Conservation (phyloP, 2,888 invertebrate genomes). For the Oxycera nigricornis region DNA sequence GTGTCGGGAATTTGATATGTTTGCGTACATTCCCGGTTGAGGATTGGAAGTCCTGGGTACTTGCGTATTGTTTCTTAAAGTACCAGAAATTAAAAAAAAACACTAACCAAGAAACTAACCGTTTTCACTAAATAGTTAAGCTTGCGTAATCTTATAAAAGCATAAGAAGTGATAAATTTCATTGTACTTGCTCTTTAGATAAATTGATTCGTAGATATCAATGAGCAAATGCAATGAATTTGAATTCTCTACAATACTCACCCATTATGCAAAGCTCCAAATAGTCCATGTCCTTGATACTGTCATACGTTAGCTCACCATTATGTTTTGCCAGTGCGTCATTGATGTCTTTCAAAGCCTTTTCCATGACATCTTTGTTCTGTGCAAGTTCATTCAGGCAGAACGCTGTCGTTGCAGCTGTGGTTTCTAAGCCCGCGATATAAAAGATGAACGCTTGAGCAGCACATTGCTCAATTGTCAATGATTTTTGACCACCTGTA, state of each 20-base stretch:
- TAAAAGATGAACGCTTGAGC: constrained; percentile 62
- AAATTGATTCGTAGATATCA: no score
- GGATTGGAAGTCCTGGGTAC: constrained; percentile 61
- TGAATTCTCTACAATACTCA: no score
- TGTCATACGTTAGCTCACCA: constrained; percentile 59
- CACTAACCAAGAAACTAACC: no score
- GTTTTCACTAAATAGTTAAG: no score
- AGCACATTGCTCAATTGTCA: constrained; percentile 53
- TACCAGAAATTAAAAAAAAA: no score
- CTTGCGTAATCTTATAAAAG: no score
- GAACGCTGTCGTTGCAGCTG: constrained; percentile 60
- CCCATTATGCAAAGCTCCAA: constrained; percentile 61
- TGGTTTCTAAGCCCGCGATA: constrained; percentile 63
- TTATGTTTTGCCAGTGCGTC: constrained; percentile 55
- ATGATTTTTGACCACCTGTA: constrained; percentile 13
- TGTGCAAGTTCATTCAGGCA: constrained; percentile 61
- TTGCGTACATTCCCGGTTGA: constrained; percentile 60
- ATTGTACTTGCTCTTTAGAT: no score
- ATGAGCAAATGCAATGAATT: no score
- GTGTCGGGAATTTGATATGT: constrained; percentile 57
- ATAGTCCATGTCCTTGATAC: constrained; percentile 61
- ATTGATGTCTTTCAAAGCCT: constrained; percentile 58
- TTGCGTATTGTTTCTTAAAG: constrained; percentile 60
- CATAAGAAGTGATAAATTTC: no score
- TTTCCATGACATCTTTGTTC: constrained; percentile 58